Evolutionary conservation across 2,113 vertebrate species (phyloP), one percentile per base, ranked within the genome.

Genomic region (Cephalopterus ornatus): DNA sequence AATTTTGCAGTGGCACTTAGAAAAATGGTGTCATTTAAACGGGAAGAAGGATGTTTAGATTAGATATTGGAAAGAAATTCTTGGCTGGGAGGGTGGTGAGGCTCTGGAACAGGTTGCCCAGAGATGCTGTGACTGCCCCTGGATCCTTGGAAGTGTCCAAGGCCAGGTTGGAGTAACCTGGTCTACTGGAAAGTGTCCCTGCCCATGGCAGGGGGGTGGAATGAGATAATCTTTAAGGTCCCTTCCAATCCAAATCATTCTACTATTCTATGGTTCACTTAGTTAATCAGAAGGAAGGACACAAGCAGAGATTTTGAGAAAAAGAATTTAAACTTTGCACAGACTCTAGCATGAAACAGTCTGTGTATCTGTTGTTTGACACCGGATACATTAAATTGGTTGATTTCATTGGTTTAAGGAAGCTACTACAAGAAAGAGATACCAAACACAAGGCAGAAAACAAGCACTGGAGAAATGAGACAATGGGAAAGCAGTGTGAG

Each of bases 321-420:
- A 80, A 56, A 50, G 8, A 73, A 53, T 46, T 75, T 37, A 41
- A 82, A 49, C 41, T 74, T 67, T 32, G 33, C 42, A n/a, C 7
- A 19, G 63, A 23, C 49, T n/a, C 17, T 62, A 35, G 41, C 16
- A 8, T 22, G 52, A 37, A 88, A 4, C 44, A 21, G 8, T 58
- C 63, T 46, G 37, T 47, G 79, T 66, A 4, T 21, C 41, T 53
- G 11, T 75, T 72, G 26, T 41, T 81, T 66, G 35, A 67, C 70
- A 42, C 61, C 58, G 94, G 47, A 68, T 56, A 52, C 20, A 1
- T 91, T 79, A 76, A 67, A 33, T 39, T 30, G n/a, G 14, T 82
- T 39, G 55, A 39, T 93, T 95, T 88, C 42, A 12, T 47, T 85
- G 39, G 58, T 68, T 71, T 18, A 46, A 88, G 63, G 67, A 96